Base-by-base conservation (phyloP, 2,888 invertebrate genomes). In the Crocallis elinguaria region DNA sequence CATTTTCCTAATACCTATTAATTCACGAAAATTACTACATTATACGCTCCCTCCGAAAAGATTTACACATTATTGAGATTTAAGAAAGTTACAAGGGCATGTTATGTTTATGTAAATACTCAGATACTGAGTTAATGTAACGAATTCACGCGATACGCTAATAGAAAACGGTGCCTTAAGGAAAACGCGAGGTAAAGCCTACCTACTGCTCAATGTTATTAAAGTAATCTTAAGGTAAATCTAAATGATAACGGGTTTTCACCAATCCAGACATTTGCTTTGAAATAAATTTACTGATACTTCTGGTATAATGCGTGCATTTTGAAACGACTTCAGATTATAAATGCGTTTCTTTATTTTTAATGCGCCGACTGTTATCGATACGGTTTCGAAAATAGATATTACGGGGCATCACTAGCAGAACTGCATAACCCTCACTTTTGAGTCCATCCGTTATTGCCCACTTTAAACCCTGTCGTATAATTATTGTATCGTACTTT, bases 41-140 rank as follows among this genome's bases (percentile, higher is more conserved):
- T 61, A 61, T 46, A 48, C 33, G 52, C 51, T 46, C 25, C 1
- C 51, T 21, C 58, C 49, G 60, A 59, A 56, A 69, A 69, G 66
- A 67, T 71, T 64, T 62, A 65, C 67, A 61, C 60, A 56, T 66
- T 65, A 69, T 71, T 71, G 72, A 74, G 67, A 71, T 71, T 73
- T 62, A 41, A 48, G 30, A 53, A 66, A 70, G 60, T 65, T 64
- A 64, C 62, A 65, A 64, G 60, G 61, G 64, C 67, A 67, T 61
- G 61, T 57, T 68, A 61, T 73, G 69, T 68, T 71, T 72, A 77
- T 76, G 76, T 73, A 71, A 75, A 78, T 78, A 77, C 64, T 66
- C 51, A 50, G 69, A 69, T 73, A 69, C 56, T n/a, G 49, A 57
- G 36, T 51, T 76, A 76, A 80, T 73, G 69, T 66, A 41, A 49